Conservation (phyloP, 2,888 invertebrate genomes). For the Torymus tubicola region DNA sequence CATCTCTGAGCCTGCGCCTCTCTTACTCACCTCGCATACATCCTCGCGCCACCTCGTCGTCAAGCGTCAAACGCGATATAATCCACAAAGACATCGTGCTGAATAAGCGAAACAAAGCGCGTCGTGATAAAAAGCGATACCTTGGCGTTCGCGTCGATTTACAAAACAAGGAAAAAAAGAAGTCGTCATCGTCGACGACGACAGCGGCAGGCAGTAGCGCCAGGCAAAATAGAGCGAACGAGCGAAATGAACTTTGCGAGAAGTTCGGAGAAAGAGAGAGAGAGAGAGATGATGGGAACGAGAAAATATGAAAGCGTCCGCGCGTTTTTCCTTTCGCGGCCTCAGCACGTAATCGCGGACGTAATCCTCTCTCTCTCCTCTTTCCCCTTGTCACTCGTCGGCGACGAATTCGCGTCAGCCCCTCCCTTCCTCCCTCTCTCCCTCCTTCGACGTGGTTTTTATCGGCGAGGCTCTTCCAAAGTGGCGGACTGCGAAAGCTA, state of each 20-base stretch:
- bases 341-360: slow-evolving; percentile 53
- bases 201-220: background rate
- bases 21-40: background rate
- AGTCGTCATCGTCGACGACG: background rate
- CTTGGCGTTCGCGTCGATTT: background rate
- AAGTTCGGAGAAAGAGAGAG: slow-evolving; percentile 5
- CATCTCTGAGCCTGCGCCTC: no score
- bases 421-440: slow-evolving; percentile 55
- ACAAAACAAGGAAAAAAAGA: slow-evolving; percentile 2
- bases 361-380: slow-evolving; percentile 58
- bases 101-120: background rate
- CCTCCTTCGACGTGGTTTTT: slow-evolving; percentile 37
- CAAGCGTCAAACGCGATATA: no score
- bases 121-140: slow-evolving; percentile 15
- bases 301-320: background rate
- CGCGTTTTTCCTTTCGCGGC: slow-evolving; percentile 41
- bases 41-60: background rate
- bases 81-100: background rate
- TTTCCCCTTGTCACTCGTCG: slow-evolving; percentile 62
- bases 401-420: slow-evolving; percentile 25
- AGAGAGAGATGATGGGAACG: slow-evolving; percentile 32
- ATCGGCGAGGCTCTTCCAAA: slow-evolving; percentile 33
- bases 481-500: slow-evolving; percentile 26
- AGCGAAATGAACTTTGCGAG: slow-evolving; percentile 30
- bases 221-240: slow-evolving; percentile 24